These are phyloP conservation scores for Tragelaphus strepsiceros DNA, from an alignment of 2,113 vertebrate species.

Conservation along the genomic window DNA sequence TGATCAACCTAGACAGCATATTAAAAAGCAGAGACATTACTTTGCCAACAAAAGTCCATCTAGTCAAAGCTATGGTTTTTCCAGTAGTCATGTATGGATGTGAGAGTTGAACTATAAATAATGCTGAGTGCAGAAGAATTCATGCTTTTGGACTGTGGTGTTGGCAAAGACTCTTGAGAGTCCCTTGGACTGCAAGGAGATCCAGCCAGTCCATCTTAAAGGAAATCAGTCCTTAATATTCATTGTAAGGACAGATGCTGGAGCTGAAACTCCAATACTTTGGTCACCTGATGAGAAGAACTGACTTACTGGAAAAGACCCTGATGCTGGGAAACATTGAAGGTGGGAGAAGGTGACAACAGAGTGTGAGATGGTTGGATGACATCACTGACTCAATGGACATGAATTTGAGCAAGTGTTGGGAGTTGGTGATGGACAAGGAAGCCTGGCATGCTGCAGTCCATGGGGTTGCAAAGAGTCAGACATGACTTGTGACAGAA, in stretches of 20 bases:
- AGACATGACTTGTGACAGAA: neutral
- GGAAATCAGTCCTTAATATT: neutral
- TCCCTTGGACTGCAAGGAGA: neutral
- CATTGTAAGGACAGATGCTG: neutral
- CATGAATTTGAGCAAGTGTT: neutral
- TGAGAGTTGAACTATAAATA: neutral
- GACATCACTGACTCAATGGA: neutral
- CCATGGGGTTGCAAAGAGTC: neutral
- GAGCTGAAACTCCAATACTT: neutral
- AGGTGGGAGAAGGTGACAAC: neutral
- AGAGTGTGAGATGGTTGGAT: neutral
- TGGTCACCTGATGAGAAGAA: neutral
- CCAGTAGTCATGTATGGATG: neutral
- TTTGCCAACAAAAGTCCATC: neutral
- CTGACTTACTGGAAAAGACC: neutral
- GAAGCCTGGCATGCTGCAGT: neutral
- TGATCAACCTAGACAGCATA: neutral
- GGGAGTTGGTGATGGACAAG: neutral
- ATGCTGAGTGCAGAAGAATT: neutral
- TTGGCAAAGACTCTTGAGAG: neutral
- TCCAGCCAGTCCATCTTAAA: neutral
- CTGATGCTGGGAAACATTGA: neutral
- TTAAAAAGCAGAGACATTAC: neutral
- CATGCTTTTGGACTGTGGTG: neutral
- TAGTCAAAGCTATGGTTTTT: neutral